Base-by-base conservation (phyloP, 2,113 vertebrate genomes). In the Amazona guildingii region DNA sequence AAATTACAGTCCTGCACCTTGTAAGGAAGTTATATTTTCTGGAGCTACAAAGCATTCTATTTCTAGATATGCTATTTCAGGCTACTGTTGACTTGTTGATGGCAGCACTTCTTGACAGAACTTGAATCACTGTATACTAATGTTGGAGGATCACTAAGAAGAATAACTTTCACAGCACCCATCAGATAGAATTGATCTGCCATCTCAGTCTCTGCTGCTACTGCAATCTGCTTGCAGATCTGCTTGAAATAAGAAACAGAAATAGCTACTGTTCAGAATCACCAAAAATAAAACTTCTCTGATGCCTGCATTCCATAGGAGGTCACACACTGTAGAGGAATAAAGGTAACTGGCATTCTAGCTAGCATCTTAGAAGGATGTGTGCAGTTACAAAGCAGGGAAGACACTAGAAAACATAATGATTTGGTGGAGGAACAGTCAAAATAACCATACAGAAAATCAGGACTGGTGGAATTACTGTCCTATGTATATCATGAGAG, bases 41-140 rank as follows among this genome's bases (percentile, higher is more conserved):
- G 54, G 78, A 44, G 20, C 41, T 74, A 92, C 57, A 85, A 91
- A 86, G 77, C 76, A 83, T 90, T 73, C 88, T 86, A 67, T 93
- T 84, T 91, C 80, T 51, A 61, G 59, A 39, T 31, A 46, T 6
- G 7, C 43, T 77, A 54, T 90, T 96, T 90, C 8, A 4, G 88
- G n/a, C 62, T 83, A 81, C 35, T 92, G 85, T 95, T 83, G 95
- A 94, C 81, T 94, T 82, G 62, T 78, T 77, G 68, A 67, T 67
- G 68, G 43, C 78, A 94, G 59, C 46, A 72, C 33, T 62, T 72
- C 57, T 43, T 73, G 29, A 83, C n/a, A 94, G 66, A 92, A 75
- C 31, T 66, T 78, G 78, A 63, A 63, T 88, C 76, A 52, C 18
- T 74, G 55, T 46, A 39, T 57, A 59, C 44, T 80, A 90, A 91